Evolutionary conservation across 1,140 invertebrate genomes (phyloP).

Genomic region (Onthophagus taurus): DNA sequence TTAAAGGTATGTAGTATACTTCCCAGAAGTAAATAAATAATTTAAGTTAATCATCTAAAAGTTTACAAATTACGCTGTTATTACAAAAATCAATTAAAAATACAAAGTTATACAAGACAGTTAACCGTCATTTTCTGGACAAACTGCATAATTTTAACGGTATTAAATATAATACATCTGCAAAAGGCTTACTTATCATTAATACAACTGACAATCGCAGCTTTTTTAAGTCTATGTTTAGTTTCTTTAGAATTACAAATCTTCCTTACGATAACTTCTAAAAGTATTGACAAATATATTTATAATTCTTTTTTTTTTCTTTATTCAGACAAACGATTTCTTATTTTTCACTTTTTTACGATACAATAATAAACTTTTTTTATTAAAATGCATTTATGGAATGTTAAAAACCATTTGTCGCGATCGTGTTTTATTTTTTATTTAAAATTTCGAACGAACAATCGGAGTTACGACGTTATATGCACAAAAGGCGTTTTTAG

Average conservation of each 20-base stretch:
- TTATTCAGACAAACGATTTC: too few relatives aligned
- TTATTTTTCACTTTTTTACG: constrained; percentile 18
- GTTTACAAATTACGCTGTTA: constrained; percentile 4
- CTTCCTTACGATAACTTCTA: constrained; percentile 15
- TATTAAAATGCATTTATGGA: constrained; percentile 27
- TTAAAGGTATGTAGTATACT: constrained; percentile 21
- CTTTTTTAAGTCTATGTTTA: constrained; percentile 31
- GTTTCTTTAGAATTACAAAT: constrained; percentile 37
- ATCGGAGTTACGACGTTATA: constrained; percentile 16
- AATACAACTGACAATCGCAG: constrained; percentile 34
- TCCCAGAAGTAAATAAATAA: constrained; percentile 30
- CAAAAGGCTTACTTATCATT: constrained; percentile 35
- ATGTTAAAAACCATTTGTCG: constrained; percentile 21
- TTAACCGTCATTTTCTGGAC: constrained; percentile 29
- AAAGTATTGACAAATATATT: constrained; percentile 15
- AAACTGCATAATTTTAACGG: constrained; percentile 27
- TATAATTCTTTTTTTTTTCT: constrained; percentile 19
- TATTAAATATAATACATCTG: constrained; percentile 36
- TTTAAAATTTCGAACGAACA: constrained; percentile 8
- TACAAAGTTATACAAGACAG: too few relatives aligned
- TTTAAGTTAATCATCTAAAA: background rate
- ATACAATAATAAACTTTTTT: constrained; percentile 25
- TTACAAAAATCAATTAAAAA: too few relatives aligned
- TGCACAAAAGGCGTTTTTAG: constrained; percentile 37
- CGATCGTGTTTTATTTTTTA: background rate